A percentile compares a stretch with the other conserved stretches of the same genome.
phyloP scores from a whole-genome alignment of 37 sponge, comb jelly and placozoan genomes.

The Geodia barretti region DNA sequence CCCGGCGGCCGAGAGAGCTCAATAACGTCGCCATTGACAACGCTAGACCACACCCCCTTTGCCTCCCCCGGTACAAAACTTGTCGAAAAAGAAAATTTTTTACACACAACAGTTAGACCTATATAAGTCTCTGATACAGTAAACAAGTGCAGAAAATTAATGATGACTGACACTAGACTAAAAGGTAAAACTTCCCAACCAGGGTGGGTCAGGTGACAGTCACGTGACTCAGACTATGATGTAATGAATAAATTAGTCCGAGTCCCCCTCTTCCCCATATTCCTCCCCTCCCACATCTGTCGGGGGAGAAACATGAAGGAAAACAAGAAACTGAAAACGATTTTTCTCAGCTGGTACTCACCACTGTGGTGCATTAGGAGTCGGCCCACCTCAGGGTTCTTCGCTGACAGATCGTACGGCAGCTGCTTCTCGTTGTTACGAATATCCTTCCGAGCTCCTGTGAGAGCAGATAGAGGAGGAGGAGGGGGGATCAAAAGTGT shows the following conservation, averaged over 20 bases:
- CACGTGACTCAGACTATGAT: not conserved
- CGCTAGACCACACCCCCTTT: too few species aligned
- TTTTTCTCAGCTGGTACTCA: not conserved
- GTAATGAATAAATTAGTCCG: slow-evolving; percentile 45
- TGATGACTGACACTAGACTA: too few species aligned
- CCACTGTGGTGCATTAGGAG: slow-evolving; percentile 62
- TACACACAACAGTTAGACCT: too few species aligned
- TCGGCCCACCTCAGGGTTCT: slow-evolving; percentile 76
- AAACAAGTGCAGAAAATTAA: too few species aligned
- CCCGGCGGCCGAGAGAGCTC: too few species aligned
- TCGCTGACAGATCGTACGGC: slow-evolving; percentile 72
- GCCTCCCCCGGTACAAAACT: too few species aligned
- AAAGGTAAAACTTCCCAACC: not conserved
- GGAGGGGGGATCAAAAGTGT: too few species aligned
- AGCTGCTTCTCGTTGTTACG: slow-evolving; percentile 88
- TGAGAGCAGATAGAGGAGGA: too few species aligned
- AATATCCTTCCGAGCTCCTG: slow-evolving; percentile 71
- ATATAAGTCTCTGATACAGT: too few species aligned
- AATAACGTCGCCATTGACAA: too few species aligned
- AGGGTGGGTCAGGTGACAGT: not conserved
- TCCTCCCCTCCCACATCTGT: slow-evolving; percentile 34
- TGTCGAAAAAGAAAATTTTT: too few species aligned
- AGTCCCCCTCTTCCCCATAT: slow-evolving; percentile 71
- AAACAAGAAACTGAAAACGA: not conserved
- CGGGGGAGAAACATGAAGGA: not conserved